Evolutionary conservation across 2,797 vertebrate genomes (phyloP).

Genomic region (Sparus aurata): DNA sequence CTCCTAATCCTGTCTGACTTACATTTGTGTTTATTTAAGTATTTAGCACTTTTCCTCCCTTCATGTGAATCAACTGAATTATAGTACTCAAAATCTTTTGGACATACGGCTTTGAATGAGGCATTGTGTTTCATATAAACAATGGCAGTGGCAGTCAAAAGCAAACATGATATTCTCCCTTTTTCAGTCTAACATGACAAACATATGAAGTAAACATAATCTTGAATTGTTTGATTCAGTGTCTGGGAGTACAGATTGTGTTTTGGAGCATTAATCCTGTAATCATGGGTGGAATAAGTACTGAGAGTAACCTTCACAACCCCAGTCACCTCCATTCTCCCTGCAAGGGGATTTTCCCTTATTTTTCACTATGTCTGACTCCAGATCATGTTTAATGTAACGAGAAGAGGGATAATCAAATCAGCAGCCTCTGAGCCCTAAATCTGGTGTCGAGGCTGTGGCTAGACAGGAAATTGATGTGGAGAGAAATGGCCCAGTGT

Average conservation of each 20-base stretch:
- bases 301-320: slow-evolving; percentile 31
- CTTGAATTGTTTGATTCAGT: slow-evolving; percentile 50
- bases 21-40: background rate
- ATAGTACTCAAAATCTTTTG: background rate
- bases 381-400: slow-evolving; percentile 63
- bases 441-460: slow-evolving; percentile 58
- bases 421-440: slow-evolving; percentile 50
- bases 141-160: background rate
- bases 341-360: slow-evolving; percentile 37
- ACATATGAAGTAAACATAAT: slow-evolving; percentile 30
- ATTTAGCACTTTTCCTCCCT: background rate
- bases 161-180: slow-evolving; percentile 19
- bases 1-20: background rate
- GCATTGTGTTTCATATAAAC: background rate
- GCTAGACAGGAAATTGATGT: slow-evolving; percentile 72
- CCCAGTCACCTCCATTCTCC: slow-evolving; percentile 20
- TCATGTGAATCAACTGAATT: background rate
- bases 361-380: slow-evolving; percentile 38
- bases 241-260: slow-evolving; percentile 36
- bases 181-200: slow-evolving; percentile 24
- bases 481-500: slow-evolving; percentile 58
- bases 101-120: background rate
- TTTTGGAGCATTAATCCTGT: slow-evolving; percentile 47
- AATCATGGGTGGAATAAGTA: slow-evolving; percentile 42
- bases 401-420: slow-evolving; percentile 62